Conservation (phyloP, 2,888 invertebrate genomes). For the Caenorhabditis becei region DNA sequence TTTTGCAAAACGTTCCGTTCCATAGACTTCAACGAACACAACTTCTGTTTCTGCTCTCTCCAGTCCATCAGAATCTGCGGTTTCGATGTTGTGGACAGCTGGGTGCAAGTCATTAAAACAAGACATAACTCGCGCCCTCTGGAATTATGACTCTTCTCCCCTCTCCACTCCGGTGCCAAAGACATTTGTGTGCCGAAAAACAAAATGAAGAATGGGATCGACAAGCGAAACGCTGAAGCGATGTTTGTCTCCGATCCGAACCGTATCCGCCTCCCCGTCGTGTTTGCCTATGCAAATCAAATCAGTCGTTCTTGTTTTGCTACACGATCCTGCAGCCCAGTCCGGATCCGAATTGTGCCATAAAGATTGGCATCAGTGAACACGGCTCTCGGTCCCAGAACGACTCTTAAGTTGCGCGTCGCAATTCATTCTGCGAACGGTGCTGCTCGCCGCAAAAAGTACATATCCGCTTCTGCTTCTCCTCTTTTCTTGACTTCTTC, state of each 20-base stretch:
- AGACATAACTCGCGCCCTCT: constrained; percentile 38
- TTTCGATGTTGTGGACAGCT: constrained; percentile 26
- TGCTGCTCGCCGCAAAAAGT: constrained; percentile 11
- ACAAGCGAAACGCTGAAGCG: constrained; percentile 30
- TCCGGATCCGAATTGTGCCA: constrained; percentile 37
- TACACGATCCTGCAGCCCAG: constrained; percentile 35
- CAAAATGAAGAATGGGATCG: background rate
- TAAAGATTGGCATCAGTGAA: constrained; percentile 58
- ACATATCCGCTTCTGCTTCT: constrained; percentile 1
- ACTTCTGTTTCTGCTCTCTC: too few relatives aligned
- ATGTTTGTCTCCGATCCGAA: constrained; percentile 39
- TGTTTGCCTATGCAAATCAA: constrained; percentile 60
- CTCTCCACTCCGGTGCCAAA: constrained; percentile 3
- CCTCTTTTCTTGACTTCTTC: background rate
- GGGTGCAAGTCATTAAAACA: constrained; percentile 45
- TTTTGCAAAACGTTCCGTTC: too few relatives aligned
- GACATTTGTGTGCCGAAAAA: constrained; percentile 21
- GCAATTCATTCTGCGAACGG: constrained; percentile 16
- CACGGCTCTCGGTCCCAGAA: constrained; percentile 41
- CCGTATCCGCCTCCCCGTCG: constrained; percentile 41
- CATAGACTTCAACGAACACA: too few relatives aligned
- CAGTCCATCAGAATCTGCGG: constrained; percentile 5
- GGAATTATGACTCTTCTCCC: constrained; percentile 50
- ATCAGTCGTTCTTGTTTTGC: constrained; percentile 48
- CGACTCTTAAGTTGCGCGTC: constrained; percentile 41